Percentiles rank a stretch among this genome's conserved stretches.
These are phyloP conservation scores for Drosophila novamexicana DNA, from an alignment of 1,140 invertebrate genomes.

Conservation along the genomic window DNA sequence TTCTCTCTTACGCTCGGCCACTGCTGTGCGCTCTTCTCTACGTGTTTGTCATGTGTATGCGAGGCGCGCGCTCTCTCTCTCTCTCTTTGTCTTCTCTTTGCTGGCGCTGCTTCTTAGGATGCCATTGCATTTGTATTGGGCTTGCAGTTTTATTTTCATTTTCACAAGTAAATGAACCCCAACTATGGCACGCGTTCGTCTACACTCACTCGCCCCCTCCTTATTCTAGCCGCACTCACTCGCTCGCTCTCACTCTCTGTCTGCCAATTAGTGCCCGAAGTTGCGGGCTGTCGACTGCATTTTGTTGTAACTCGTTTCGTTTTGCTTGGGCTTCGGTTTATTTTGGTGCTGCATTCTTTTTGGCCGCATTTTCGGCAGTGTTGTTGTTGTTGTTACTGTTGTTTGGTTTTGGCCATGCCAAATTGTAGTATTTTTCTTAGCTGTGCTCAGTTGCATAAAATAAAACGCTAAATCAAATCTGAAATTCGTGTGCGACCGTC, in stretches of 20 bases:
- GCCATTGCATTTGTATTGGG: slow-evolving; percentile 25
- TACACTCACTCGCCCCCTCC: slow-evolving; percentile 3
- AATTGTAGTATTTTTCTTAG: slow-evolving; percentile 48
- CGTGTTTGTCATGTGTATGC: background rate
- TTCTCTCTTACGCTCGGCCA: slow-evolving; percentile 20
- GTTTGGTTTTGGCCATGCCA: slow-evolving; percentile 53
- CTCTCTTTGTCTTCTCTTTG: background rate
- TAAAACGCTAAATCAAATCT: slow-evolving; percentile 43
- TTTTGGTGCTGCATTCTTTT: slow-evolving; percentile 79
- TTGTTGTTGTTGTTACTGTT: slow-evolving; percentile 33
- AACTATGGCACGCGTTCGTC: slow-evolving; percentile 35
- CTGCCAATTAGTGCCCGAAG: slow-evolving; percentile 55
- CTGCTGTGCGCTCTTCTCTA: slow-evolving; percentile 15
- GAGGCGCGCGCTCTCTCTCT: slow-evolving; percentile 6
- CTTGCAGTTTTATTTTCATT: slow-evolving; percentile 37
- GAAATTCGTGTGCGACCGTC: slow-evolving; percentile 54
- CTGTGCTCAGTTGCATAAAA: slow-evolving; percentile 71
- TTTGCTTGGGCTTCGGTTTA: slow-evolving; percentile 64
- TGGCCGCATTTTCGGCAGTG: slow-evolving; percentile 65
- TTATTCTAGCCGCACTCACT: slow-evolving; percentile 2
- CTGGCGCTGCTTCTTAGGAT: background rate
- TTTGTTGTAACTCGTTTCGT: slow-evolving; percentile 51
- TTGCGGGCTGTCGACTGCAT: slow-evolving; percentile 48
- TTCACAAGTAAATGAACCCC: slow-evolving; percentile 71
- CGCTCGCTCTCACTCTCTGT: slow-evolving; percentile 24